Evolutionary conservation across 2,888 invertebrate genomes (phyloP).

Genomic region (Meteorus cinctellus): DNA sequence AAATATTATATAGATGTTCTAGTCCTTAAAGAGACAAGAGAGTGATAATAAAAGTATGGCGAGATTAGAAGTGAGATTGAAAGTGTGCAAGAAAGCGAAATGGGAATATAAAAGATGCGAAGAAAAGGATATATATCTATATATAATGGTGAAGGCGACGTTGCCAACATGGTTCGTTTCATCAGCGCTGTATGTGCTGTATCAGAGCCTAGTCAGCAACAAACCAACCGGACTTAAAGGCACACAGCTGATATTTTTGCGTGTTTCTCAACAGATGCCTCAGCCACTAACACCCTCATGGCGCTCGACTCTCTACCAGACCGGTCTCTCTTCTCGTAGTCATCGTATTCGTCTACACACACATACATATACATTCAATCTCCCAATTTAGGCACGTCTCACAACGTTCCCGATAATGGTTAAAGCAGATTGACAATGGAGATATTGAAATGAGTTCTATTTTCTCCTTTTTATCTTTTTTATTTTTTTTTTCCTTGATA

Average conservation of each 20-base stretch:
- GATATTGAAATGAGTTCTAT: conserved; percentile 1
- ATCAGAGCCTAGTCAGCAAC: conserved; percentile 35
- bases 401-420: conserved; percentile 2
- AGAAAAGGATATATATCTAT: background rate
- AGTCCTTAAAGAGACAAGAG: background rate
- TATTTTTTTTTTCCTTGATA: background rate
- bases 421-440: background rate
- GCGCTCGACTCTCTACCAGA: conserved; percentile 21
- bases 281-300: conserved; percentile 50
- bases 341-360: background rate
- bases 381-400: background rate
- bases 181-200: background rate
- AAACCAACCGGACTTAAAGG: conserved; percentile 52
- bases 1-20: background rate
- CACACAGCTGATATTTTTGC: conserved; percentile 68
- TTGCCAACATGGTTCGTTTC: conserved; percentile 4
- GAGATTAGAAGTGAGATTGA: background rate
- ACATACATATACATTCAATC: background rate
- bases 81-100: background rate
- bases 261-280: conserved; percentile 65
- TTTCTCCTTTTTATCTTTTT: background rate
- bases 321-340: background rate
- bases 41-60: background rate
- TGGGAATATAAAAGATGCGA: conserved; percentile 3
- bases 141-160: background rate